phyloP scores from a whole-genome alignment of 2,888 invertebrate genomes.

The Catocala nupta region DNA sequence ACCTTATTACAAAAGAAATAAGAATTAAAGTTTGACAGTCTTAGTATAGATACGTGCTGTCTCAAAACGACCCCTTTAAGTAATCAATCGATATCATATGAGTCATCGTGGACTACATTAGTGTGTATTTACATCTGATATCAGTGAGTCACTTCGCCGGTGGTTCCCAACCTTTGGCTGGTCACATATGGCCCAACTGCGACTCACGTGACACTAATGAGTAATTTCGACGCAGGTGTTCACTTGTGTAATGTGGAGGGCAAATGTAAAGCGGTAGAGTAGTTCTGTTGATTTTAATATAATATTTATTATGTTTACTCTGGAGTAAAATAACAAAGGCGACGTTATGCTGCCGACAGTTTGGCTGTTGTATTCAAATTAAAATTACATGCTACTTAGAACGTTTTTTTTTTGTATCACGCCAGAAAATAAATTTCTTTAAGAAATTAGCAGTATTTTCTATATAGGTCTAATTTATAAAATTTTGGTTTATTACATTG shows the following conservation, averaged over 20 bases:
- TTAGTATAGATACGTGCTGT: neutral
- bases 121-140: constrained; percentile 44
- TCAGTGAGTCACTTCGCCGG: constrained; percentile 56
- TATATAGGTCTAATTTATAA: too few species aligned
- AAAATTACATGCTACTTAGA: too few species aligned
- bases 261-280: constrained; percentile 30
- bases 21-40: neutral
- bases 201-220: constrained; percentile 49
- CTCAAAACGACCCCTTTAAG: constrained; percentile 5
- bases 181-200: constrained; percentile 55
- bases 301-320: neutral
- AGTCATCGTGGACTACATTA: constrained; percentile 44
- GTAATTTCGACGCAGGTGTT: constrained; percentile 58
- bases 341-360: too few species aligned
- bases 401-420: too few species aligned
- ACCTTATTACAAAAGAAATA: too few species aligned
- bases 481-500: too few species aligned
- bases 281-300: constrained; percentile 1
- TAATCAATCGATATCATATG: constrained; percentile 29
- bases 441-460: too few species aligned
- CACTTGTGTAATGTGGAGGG: constrained; percentile 28
- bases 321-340: too few species aligned
- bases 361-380: too few species aligned
- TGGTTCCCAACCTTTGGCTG: constrained; percentile 58
- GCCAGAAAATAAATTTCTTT: too few species aligned